phyloP scores from a whole-genome alignment of 2,113 vertebrate species.

The Corythaeola cristata region DNA sequence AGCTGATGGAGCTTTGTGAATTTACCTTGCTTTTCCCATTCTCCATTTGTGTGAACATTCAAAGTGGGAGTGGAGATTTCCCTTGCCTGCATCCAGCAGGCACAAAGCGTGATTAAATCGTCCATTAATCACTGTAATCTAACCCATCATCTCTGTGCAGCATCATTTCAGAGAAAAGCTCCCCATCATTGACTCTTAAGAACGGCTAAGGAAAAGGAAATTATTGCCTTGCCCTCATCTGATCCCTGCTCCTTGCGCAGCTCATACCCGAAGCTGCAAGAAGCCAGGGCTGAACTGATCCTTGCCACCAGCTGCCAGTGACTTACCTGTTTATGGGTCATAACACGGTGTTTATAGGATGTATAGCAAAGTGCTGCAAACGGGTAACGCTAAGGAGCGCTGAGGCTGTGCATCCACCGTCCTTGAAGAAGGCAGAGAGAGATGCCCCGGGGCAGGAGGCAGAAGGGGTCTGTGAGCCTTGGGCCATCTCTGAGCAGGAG shows the following conservation, averaged over 20 bases:
- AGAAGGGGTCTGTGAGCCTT: not conserved
- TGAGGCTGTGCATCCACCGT: not conserved
- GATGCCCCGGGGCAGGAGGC: not conserved
- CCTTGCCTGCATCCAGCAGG: not conserved
- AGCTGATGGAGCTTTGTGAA: not conserved
- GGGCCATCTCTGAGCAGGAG: not conserved
- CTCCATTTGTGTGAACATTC: not conserved
- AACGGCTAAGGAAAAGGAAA: not conserved
- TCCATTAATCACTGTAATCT: not conserved
- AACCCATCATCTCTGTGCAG: not conserved
- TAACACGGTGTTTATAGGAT: fast-evolving
- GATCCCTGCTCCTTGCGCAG: not conserved
- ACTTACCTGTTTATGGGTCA: not conserved
- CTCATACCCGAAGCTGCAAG: not conserved
- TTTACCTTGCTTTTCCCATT: not conserved
- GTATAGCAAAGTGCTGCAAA: not conserved
- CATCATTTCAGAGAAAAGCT: not conserved
- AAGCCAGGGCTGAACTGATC: not conserved
- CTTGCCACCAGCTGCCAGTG: not conserved
- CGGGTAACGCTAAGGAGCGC: not conserved
- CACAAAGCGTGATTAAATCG: not conserved
- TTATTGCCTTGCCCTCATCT: not conserved
- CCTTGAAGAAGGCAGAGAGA: not conserved
- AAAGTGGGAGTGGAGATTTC: not conserved
- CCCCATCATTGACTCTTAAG: not conserved